Base-by-base conservation (phyloP, 2,797 vertebrate species). In the Fringilla coelebs region DNA sequence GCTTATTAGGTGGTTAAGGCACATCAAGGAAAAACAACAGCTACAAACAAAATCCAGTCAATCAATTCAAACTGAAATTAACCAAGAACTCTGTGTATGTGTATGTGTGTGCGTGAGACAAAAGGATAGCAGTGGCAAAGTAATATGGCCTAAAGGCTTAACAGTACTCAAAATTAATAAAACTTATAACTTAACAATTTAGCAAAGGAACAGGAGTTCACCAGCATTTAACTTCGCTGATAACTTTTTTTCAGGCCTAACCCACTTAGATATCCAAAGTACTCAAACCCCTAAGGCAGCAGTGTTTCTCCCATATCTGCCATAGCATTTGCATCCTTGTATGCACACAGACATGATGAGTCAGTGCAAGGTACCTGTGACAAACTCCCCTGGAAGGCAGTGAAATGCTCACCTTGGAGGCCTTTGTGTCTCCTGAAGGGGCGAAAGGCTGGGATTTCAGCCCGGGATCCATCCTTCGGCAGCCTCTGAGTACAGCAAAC, bases 371-470 rank as follows among this genome's bases (percentile, higher is more conserved):
- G 8, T 20, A 36, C 20, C 40, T 20, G 40, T 31, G 61, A 36
- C 11, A 54, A 51, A 9, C 9, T 45, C 20, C 58, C 21, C 7
- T 65, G 16, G 9, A 15, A 45, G 26, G 32, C 40, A 45, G 40
- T 6, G 32, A 65, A 54, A 25, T 10, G 17, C 49, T 65, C 26
- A 31, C 75, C 40, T 45, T 31, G 61, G 49, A 10, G 20, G 32
- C 16, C 20, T 65, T 45, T 32, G 26, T 1, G 3, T 32, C 20
- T 65, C 61, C 61, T 31, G 10, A 31, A 32, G 26, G 7, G 17
- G 10, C 0, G 0, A 36, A 78, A 61, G 40, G 40, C 4, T 20
- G 75, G n/a, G n/a, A 10, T 3, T 3, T 10, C 10, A 3, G 21
- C 40, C 38, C 2, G 3, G 49, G 49, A 17, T 26, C n/a, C 40